phyloP scores from a whole-genome alignment of 2,113 vertebrate genomes.

The Takifugu bimaculatus region DNA sequence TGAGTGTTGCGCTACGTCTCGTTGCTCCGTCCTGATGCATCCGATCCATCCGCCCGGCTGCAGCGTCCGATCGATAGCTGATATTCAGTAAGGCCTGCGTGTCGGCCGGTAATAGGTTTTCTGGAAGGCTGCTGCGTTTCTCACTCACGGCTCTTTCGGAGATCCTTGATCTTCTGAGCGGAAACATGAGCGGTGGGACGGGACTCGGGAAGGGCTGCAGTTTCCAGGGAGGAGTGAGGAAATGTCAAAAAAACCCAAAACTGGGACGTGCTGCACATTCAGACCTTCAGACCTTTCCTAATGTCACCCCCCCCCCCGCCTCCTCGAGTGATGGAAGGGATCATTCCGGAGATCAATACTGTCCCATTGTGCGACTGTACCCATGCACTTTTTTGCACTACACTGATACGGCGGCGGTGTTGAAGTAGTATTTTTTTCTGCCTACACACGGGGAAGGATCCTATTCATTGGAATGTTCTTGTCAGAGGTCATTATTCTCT shows the following conservation, averaged over 20 bases:
- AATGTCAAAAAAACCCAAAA: not conserved
- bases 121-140: not conserved
- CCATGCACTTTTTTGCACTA: too few species aligned
- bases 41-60: not conserved
- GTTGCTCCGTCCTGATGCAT: not conserved
- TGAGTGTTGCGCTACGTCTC: not conserved
- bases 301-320: not conserved
- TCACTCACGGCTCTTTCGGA: not conserved
- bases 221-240: not conserved
- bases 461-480: too few species aligned
- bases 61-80: not conserved
- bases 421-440: too few species aligned
- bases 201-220: not conserved
- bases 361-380: too few species aligned
- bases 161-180: not conserved
- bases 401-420: too few species aligned
- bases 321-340: not conserved
- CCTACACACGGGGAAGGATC: too few species aligned
- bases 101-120: not conserved
- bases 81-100: not conserved
- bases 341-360: too few species aligned
- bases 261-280: too few species aligned
- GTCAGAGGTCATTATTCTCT: too few species aligned
- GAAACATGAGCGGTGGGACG: not conserved
- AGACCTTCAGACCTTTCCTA: not conserved